phyloP scores from a whole-genome alignment of 2,797 vertebrate species.

The Echiichthys vipera region DNA sequence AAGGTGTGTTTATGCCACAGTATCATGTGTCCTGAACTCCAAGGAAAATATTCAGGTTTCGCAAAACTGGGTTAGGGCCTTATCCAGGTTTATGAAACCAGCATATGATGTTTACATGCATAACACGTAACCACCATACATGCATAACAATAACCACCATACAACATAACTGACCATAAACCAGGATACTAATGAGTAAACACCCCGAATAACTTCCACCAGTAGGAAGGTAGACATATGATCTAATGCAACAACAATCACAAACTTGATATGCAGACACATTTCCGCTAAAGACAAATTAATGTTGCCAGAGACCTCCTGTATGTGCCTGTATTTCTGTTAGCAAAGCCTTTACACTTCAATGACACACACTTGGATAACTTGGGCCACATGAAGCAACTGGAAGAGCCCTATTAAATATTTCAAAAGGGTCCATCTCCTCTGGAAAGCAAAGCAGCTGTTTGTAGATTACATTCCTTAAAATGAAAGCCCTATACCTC shows the following conservation, averaged over 20 bases:
- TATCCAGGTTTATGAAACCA: no score
- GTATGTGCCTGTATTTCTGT: not conserved
- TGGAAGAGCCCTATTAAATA: constrained; percentile 10
- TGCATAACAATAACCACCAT: no score
- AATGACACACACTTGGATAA: constrained; percentile 4
- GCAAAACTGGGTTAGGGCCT: not conserved
- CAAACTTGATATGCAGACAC: not conserved
- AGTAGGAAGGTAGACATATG: not conserved
- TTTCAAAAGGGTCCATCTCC: constrained; percentile 36
- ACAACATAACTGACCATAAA: no score
- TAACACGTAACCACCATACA: not conserved
- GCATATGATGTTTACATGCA: not conserved
- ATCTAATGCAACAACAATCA: not conserved
- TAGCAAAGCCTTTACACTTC: not conserved
- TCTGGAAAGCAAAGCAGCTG: constrained; percentile 11
- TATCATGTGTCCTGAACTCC: no score
- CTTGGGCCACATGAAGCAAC: not conserved
- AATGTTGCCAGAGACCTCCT: not conserved
- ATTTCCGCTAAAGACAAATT: not conserved
- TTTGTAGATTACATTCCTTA: constrained; percentile 20
- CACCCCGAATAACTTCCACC: not conserved
- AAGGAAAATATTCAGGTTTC: no score
- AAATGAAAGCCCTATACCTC: not conserved
- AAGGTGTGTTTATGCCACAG: no score
- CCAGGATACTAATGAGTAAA: not conserved